These are phyloP conservation scores for Caenorhabditis wallacei DNA, from an alignment of 2,888 invertebrate species.

Conservation along the genomic window DNA sequence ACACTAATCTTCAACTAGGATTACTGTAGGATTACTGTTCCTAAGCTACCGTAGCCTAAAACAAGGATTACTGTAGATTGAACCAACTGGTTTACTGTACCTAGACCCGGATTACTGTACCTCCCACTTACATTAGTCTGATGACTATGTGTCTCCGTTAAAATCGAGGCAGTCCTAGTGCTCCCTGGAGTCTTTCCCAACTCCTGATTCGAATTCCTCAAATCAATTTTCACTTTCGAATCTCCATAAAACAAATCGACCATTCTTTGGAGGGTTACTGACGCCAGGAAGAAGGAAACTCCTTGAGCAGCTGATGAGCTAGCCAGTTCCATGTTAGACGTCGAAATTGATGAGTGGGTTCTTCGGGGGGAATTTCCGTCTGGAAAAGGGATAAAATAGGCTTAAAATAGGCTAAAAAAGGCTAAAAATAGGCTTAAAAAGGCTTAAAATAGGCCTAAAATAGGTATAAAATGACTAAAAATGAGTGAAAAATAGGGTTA, in stretches of 20 bases:
- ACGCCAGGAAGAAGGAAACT: slow-evolving; percentile 80
- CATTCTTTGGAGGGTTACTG: slow-evolving; percentile 76
- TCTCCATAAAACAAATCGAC: slow-evolving; percentile 81
- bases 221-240: slow-evolving; percentile 52
- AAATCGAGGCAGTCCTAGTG: slow-evolving; percentile 41
- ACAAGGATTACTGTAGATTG: too few species aligned
- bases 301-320: slow-evolving; percentile 61
- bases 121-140: slow-evolving; percentile 52
- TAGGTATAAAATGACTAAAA: too few species aligned
- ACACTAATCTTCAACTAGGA: too few species aligned
- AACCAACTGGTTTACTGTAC: too few species aligned
- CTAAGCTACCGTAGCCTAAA: too few species aligned
- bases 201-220: slow-evolving; percentile 31
- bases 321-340: slow-evolving; percentile 53
- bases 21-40: too few species aligned
- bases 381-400: too few species aligned
- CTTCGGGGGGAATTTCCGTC: slow-evolving; percentile 60
- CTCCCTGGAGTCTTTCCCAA: slow-evolving; percentile 16
- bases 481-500: too few species aligned
- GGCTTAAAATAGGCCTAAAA: too few species aligned
- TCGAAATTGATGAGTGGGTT: slow-evolving; percentile 53
- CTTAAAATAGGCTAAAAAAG: too few species aligned
- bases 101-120: too few species aligned
- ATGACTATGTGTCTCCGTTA: slow-evolving; percentile 57
- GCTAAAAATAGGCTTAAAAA: too few species aligned